Evolutionary conservation across 2,113 vertebrate genomes (phyloP).

Genomic region (Zosterops hypoxanthus): DNA sequence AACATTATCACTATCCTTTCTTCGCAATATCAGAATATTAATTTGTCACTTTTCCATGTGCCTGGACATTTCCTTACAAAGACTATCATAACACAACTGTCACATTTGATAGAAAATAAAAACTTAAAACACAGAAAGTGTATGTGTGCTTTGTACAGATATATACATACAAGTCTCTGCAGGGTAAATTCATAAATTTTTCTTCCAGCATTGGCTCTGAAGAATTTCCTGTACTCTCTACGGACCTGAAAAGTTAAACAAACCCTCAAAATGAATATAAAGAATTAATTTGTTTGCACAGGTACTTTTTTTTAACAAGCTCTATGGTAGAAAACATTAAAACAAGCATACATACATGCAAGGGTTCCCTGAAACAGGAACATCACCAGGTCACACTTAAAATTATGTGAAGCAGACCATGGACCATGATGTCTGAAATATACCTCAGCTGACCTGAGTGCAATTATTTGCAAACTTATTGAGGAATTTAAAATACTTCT

Average conservation of each 20-base stretch:
- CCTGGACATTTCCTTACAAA: background rate
- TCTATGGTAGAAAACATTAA: background rate
- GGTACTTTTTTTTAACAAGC: background rate
- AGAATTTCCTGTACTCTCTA: constrained; percentile 96
- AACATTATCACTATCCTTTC: background rate
- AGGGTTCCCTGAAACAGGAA: background rate
- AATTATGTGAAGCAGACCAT: background rate
- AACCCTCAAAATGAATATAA: background rate
- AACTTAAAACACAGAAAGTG: background rate
- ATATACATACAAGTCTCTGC: constrained; percentile 91
- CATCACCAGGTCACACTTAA: background rate
- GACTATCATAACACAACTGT: background rate
- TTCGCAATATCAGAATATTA: background rate
- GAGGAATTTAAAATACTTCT: background rate
- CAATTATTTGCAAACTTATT: background rate
- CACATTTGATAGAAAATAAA: background rate
- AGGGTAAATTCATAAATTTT: constrained; percentile 97
- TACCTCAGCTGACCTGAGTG: background rate
- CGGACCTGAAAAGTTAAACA: constrained; percentile 85
- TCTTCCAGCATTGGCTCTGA: constrained; percentile 95
- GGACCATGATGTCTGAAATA: background rate
- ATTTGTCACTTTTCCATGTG: background rate
- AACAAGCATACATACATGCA: background rate
- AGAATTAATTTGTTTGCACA: background rate
- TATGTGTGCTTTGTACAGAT: background rate